Percentiles rank a stretch among this genome's conserved stretches.
Conservation (phyloP, 2,113 vertebrate genomes). For the Onychostruthus taczanowskii region DNA sequence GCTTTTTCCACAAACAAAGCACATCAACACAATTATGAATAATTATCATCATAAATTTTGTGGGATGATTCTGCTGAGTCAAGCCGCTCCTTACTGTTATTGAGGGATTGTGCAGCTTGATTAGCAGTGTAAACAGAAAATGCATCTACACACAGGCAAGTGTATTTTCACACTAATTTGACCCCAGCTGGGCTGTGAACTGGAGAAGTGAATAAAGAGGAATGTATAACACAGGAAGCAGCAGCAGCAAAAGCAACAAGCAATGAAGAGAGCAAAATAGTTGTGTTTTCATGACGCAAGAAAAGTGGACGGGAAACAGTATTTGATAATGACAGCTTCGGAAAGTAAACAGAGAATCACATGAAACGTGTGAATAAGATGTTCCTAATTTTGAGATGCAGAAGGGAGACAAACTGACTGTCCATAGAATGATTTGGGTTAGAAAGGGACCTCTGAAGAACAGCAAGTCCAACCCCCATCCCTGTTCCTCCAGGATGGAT, state of each 20-base stretch:
- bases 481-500: not conserved
- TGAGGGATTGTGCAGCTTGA: not conserved
- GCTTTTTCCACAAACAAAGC: not conserved
- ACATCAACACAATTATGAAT: not conserved
- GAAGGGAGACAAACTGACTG: not conserved
- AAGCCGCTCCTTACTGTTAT: not conserved
- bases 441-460: not conserved
- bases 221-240: not conserved
- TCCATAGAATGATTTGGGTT: not conserved
- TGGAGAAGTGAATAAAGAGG: not conserved
- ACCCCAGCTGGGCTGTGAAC: not conserved
- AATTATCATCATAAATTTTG: not conserved
- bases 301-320: not conserved
- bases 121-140: not conserved
- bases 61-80: not conserved
- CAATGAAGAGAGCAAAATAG: not conserved
- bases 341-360: not conserved
- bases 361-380: fast-evolving
- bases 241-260: not conserved
- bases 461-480: not conserved
- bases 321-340: not conserved
- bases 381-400: not conserved
- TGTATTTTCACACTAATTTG: not conserved
- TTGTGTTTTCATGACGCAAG: not conserved
- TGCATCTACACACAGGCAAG: not conserved